Evolutionary conservation across 2,888 invertebrate species (phyloP).

Genomic region (Mesochorus sp.): DNA sequence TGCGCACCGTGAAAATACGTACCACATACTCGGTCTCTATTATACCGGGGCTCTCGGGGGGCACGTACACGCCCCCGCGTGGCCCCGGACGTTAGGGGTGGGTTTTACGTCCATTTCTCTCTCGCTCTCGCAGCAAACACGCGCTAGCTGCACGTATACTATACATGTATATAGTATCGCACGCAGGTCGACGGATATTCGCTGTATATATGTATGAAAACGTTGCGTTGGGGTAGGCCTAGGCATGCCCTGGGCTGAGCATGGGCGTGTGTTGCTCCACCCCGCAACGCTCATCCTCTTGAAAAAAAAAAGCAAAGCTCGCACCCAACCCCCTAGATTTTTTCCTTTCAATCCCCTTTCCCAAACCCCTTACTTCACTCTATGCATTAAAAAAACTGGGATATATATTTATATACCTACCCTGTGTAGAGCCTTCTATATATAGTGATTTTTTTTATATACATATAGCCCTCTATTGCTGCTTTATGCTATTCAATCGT

Average conservation of each 20-base stretch:
- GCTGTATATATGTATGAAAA: constrained; percentile 65
- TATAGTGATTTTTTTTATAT: neutral
- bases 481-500: constrained; percentile 27
- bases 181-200: constrained; percentile 64
- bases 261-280: constrained; percentile 78
- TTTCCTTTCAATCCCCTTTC: constrained; percentile 46
- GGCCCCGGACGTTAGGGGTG: constrained; percentile 74
- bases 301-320: constrained; percentile 58
- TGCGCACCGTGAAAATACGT: constrained; percentile 63
- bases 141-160: constrained; percentile 68
- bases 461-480: constrained; percentile 15
- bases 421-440: neutral
- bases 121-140: constrained; percentile 58
- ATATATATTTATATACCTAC: neutral
- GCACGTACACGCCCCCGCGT: constrained; percentile 78
- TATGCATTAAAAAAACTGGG: constrained; percentile 1
- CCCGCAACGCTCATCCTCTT: constrained; percentile 75
- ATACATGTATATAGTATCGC: constrained; percentile 35
- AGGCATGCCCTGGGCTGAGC: constrained; percentile 69
- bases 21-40: constrained; percentile 41
- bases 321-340: constrained; percentile 57
- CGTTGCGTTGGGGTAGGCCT: constrained; percentile 78
- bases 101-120: constrained; percentile 52
- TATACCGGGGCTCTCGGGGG: constrained; percentile 64
- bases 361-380: constrained; percentile 16